Evolutionary conservation across 2,888 invertebrate genomes (phyloP).

Genomic region (Abrostola tripartita): DNA sequence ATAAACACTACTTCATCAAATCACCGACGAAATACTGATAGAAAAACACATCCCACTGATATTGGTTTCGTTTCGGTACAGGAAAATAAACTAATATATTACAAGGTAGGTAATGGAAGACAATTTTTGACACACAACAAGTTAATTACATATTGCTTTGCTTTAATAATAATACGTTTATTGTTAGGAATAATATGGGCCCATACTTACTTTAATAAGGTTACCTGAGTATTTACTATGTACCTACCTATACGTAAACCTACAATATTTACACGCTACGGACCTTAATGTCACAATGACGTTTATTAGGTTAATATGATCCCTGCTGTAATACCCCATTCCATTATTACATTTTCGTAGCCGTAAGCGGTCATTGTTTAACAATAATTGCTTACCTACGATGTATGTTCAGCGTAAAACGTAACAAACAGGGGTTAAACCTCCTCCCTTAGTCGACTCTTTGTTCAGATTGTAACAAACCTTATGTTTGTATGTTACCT

Average conservation of each 20-base stretch:
- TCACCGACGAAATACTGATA: neutral
- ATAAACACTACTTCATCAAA: slow-evolving; percentile 3
- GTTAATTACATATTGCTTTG: neutral
- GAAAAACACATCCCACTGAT: slow-evolving; percentile 8
- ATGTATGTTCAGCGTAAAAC: slow-evolving; percentile 20
- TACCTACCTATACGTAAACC: too few species aligned
- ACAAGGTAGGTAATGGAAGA: slow-evolving; percentile 6
- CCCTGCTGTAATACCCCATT: slow-evolving; percentile 15
- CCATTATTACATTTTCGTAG: slow-evolving; percentile 22
- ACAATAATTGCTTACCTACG: slow-evolving; percentile 34
- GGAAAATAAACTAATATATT: slow-evolving; percentile 10
- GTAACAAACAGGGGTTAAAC: slow-evolving; percentile 18
- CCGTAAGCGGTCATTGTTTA: slow-evolving; percentile 28
- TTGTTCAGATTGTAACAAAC: slow-evolving; percentile 43
- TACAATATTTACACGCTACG: too few species aligned
- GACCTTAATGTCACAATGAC: slow-evolving; percentile 9
- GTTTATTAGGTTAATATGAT: slow-evolving; percentile 6
- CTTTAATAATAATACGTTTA: neutral
- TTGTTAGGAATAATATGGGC: neutral
- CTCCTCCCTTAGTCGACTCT: slow-evolving; percentile 22
- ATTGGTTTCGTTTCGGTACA: neutral
- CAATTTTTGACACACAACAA: slow-evolving; percentile 4
- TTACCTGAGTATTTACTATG: too few species aligned
- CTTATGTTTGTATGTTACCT: slow-evolving; percentile 11
- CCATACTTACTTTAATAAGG: neutral